Evolutionary conservation across 2,113 vertebrate genomes (phyloP).

Genomic region (Oryzias celebensis): DNA sequence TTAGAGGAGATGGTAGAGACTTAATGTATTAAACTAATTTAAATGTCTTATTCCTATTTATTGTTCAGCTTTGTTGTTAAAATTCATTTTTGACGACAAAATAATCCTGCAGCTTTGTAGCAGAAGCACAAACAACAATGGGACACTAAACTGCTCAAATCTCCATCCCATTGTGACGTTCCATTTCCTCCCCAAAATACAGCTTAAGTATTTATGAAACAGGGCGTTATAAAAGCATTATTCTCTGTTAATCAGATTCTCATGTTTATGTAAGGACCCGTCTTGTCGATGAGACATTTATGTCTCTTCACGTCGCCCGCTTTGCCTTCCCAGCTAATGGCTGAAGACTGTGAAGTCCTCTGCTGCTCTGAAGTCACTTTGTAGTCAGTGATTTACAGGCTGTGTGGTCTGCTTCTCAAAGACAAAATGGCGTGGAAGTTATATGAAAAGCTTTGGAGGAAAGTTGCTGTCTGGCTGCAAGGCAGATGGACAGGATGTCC

Average conservation of each 20-base stretch:
- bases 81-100: no score
- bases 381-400: constrained; percentile 49
- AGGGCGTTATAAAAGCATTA: not conserved
- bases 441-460: constrained; percentile 40
- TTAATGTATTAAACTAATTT: no score
- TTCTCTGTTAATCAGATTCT: constrained; percentile 2
- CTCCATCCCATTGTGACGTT: constrained; percentile 21
- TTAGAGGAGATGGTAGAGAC: constrained; percentile 9
- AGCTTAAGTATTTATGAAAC: constrained; percentile 23
- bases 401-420: constrained; percentile 39
- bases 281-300: constrained; percentile 29
- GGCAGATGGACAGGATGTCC: constrained; percentile 45
- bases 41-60: no score
- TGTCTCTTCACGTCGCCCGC: constrained; percentile 27
- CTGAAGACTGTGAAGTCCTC: constrained; percentile 25
- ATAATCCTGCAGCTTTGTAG: no score
- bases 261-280: constrained; percentile 13
- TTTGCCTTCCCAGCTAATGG: constrained; percentile 12
- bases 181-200: constrained; percentile 1
- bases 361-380: constrained; percentile 33
- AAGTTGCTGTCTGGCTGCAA: constrained; percentile 46
- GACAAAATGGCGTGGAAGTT: constrained; percentile 48
- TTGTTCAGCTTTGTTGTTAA: not conserved
- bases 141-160: not conserved
- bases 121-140: no score